Conservation (phyloP, 1,140 invertebrate genomes). For the Panagrolaimus sp. region DNA sequence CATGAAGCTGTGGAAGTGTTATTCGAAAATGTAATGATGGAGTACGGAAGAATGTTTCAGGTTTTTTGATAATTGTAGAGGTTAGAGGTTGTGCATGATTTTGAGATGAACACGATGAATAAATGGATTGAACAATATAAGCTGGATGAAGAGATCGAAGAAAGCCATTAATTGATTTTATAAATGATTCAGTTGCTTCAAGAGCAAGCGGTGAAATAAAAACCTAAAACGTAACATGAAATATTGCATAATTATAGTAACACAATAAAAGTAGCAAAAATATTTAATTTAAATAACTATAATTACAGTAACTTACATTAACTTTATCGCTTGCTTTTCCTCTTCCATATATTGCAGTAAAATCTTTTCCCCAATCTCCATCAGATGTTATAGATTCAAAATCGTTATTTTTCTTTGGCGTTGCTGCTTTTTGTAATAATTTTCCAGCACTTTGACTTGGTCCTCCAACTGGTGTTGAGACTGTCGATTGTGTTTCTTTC, state of each 20-base stretch:
- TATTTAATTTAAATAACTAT: background rate
- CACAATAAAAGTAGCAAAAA: no score
- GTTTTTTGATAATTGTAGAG: background rate
- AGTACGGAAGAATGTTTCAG: background rate
- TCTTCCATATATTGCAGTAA: constrained; percentile 28
- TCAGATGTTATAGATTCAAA: constrained; percentile 4
- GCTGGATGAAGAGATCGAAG: constrained; percentile 38
- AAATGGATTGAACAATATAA: constrained; percentile 35
- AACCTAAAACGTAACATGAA: no score
- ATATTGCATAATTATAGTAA: no score
- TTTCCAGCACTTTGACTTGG: background rate
- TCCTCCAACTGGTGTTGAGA: background rate
- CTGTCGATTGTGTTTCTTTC: constrained; percentile 3
- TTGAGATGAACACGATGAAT: constrained; percentile 31
- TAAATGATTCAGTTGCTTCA: constrained; percentile 29
- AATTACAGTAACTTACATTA: constrained; percentile 20
- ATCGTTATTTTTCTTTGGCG: background rate
- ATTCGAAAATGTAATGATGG: background rate
- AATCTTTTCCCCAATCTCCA: constrained; percentile 28
- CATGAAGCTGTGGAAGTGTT: background rate
- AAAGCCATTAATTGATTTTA: constrained; percentile 11
- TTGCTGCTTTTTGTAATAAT: background rate
- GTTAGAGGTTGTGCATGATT: constrained; percentile 42
- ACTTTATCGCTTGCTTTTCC: constrained; percentile 29
- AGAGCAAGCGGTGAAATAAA: constrained; percentile 42